Evolutionary conservation across 2,888 invertebrate species (phyloP).

Genomic region (Apamea sordens): DNA sequence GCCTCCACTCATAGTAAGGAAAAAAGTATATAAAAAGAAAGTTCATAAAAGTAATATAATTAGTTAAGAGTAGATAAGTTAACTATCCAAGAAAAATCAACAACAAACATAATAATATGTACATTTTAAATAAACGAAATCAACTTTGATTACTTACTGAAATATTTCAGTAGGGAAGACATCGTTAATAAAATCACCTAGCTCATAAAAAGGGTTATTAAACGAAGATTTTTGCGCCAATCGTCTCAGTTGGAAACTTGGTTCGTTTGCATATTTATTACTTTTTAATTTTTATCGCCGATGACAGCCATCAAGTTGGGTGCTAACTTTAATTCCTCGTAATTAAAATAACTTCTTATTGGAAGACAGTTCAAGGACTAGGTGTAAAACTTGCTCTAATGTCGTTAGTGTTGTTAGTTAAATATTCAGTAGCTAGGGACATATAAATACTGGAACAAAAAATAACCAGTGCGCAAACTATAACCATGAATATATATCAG

Average conservation of each 20-base stretch:
- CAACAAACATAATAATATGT: not conserved
- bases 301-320: constrained; percentile 52
- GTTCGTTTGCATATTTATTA: constrained; percentile 83
- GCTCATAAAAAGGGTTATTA: constrained; percentile 66
- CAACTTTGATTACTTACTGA: constrained; percentile 13
- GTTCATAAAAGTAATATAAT: no score
- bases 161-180: constrained; percentile 23
- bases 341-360: constrained; percentile 28
- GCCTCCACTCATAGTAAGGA: no score
- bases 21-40: no score
- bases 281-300: constrained; percentile 76
- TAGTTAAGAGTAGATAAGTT: no score
- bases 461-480: no score
- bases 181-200: constrained; percentile 22
- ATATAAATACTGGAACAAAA: not conserved
- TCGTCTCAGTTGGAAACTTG: constrained; percentile 68
- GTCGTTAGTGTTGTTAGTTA: not conserved
- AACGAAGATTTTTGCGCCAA: constrained; percentile 68
- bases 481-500: no score
- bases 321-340: constrained; percentile 36
- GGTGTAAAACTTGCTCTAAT: not conserved
- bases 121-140: constrained; percentile 12
- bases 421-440: not conserved
- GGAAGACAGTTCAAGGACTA: not conserved
- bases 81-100: not conserved